A percentile compares a stretch with the other conserved stretches of the same genome.
Conservation (phyloP, 2,797 vertebrate species). For the Mormyrops attenuatus region DNA sequence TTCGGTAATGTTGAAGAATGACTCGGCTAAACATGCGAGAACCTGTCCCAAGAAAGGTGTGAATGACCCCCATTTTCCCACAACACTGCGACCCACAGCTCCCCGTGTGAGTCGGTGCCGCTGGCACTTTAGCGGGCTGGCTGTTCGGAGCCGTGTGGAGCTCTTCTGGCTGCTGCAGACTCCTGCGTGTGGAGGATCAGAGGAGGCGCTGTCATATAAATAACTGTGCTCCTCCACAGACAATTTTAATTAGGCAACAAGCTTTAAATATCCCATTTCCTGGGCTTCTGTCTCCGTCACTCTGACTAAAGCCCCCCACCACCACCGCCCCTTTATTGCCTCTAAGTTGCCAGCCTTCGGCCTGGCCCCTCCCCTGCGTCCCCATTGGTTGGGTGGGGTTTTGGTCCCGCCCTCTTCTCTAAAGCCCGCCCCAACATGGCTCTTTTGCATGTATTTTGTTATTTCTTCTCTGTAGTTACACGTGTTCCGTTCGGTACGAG, state of each 20-base stretch:
- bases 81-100: no score
- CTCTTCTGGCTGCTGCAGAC: not conserved
- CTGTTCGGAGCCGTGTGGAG: not conserved
- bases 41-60: not conserved
- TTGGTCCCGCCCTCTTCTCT: not conserved
- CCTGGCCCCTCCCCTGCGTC: not conserved
- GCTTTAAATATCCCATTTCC: constrained; percentile 9
- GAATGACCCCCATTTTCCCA: not conserved
- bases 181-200: not conserved
- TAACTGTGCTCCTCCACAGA: not conserved
- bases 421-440: not conserved
- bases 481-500: not conserved
- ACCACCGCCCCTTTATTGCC: not conserved
- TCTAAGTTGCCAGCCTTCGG: not conserved
- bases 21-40: not conserved
- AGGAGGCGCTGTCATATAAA: not conserved
- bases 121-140: not conserved
- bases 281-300: not conserved
- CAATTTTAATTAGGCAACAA: constrained; percentile 1
- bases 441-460: not conserved
- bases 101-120: not conserved
- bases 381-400: not conserved
- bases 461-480: not conserved
- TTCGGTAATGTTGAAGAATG: not conserved
- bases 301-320: not conserved